Evolutionary conservation across 2,888 invertebrate species (phyloP).

Genomic region (Folsomia manolachei): DNA sequence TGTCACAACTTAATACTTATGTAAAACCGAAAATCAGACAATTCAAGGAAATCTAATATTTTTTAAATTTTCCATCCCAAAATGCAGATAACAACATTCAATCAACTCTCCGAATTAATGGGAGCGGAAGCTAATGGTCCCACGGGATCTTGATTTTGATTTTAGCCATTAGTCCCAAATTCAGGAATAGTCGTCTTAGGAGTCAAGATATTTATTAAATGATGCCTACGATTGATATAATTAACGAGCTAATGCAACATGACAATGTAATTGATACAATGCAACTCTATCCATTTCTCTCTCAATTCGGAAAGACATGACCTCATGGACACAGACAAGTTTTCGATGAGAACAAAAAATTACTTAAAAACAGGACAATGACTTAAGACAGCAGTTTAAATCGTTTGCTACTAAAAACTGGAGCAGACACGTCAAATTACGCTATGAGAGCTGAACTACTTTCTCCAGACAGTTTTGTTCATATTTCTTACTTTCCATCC

Average conservation of each 20-base stretch:
- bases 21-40: not conserved
- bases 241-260: not conserved
- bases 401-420: too few species aligned
- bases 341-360: too few species aligned
- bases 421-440: too few species aligned
- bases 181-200: too few species aligned
- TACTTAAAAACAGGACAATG: too few species aligned
- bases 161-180: too few species aligned
- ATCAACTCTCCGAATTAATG: constrained; percentile 49
- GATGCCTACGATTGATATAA: too few species aligned
- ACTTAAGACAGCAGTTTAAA: too few species aligned
- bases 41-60: not conserved
- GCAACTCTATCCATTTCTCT: not conserved
- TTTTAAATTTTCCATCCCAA: not conserved
- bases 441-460: not conserved
- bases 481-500: too few species aligned
- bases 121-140: constrained; percentile 33
- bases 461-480: not conserved
- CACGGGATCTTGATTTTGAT: not conserved
- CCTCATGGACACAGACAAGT: too few species aligned
- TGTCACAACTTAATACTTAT: not conserved
- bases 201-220: too few species aligned
- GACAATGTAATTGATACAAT: not conserved
- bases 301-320: too few species aligned
- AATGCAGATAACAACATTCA: constrained; percentile 46